Evolutionary conservation across 2,888 invertebrate species (phyloP), one percentile per base, ranked within the genome.

Genomic region (Mesoligia furuncula): DNA sequence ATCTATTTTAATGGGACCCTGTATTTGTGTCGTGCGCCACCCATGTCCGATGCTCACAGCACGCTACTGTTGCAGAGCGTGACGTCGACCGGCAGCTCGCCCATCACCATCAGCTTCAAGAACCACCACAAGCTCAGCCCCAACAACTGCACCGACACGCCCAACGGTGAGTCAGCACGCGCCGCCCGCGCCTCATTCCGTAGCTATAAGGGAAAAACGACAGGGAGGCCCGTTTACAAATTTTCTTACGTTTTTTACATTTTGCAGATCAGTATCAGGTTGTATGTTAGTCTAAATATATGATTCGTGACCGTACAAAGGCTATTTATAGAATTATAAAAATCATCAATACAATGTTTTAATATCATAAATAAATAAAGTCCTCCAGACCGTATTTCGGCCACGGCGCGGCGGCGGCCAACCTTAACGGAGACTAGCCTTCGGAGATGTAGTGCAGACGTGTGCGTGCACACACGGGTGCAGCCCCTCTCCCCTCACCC

Each of bases 61-160:
- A 0, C 27, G n/a, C 17, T 13, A 9, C 27, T 69, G 51, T 82
- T 80, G 45, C 85, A 87, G 88, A 87, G 90, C 75, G 90, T 85
- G 77, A 48, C 89, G 79, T 90, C 91, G 57, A 91, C 90, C 31
- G 91, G 90, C 88, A 91, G 90, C 84, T 95, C 95, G 51, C 95
- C 95, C 76, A 92, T 96, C 92, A 93, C 93, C 79, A 95, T 96
- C 91, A 95, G 94, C 90, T 95, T 96, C 92, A 93, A 94, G 90
- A 87, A 86, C 79, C 88, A 88, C 68, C 89, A 89, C 83, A 90
- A 88, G 86, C 86, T 89, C 85, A 90, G 89, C 86, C 91, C 92
- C 68, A 86, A 84, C 85, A 87, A 90, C 80, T 87, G 90, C 73
- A 82, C 88, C 36, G 89, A 90, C 85, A 87, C 90, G 62, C 90